These are phyloP conservation scores for Drosophila yakuba DNA, from an alignment of 1,140 invertebrate genomes.

Conservation along the genomic window DNA sequence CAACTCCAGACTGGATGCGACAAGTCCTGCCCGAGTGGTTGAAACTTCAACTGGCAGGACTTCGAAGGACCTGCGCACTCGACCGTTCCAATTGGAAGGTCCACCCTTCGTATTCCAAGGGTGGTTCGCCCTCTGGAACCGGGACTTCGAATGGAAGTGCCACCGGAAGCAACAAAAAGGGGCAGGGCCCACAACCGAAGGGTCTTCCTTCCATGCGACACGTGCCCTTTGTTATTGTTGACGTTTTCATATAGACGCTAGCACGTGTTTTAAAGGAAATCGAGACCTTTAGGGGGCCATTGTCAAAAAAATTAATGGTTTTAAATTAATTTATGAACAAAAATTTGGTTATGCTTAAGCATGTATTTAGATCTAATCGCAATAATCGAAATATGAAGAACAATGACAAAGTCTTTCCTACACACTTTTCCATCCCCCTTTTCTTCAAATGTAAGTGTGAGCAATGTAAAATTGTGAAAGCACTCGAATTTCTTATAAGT, in stretches of 20 bases:
- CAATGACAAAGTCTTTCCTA: too few relatives aligned
- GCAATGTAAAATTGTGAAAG: too few relatives aligned
- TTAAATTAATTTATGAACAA: constrained; percentile 2
- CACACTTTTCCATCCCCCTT: too few relatives aligned
- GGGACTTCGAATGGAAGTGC: constrained; percentile 31
- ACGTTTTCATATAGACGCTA: constrained; percentile 46
- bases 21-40: constrained; percentile 72
- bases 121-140: constrained; percentile 42
- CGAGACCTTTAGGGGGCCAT: constrained; percentile 8
- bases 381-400: constrained; percentile 1
- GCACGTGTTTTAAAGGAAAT: constrained; percentile 35
- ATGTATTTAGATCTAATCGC: neutral
- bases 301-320: constrained; percentile 13
- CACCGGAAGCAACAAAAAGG: constrained; percentile 54
- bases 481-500: too few relatives aligned
- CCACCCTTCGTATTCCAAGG: constrained; percentile 29
- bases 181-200: neutral
- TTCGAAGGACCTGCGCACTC: constrained; percentile 81
- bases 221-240: constrained; percentile 78
- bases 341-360: neutral
- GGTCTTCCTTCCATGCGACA: constrained; percentile 30
- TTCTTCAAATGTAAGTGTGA: too few relatives aligned
- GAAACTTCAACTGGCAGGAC: constrained; percentile 67
- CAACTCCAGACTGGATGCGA: constrained; percentile 83
- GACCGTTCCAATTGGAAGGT: constrained; percentile 67